phyloP scores from a whole-genome alignment of 2,888 invertebrate species.

The Heliothis peltigera region DNA sequence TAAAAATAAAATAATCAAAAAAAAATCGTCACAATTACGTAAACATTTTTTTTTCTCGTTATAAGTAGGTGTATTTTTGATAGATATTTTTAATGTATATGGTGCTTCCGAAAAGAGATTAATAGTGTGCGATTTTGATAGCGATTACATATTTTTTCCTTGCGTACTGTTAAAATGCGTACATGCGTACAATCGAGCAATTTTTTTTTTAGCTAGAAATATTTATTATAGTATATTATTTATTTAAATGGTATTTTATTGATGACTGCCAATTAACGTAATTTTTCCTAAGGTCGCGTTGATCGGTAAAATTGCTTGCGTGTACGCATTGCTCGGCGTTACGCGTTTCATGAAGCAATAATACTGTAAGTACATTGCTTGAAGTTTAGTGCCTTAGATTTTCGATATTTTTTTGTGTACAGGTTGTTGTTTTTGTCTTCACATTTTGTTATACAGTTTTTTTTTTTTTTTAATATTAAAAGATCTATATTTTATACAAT shows the following conservation, averaged over 20 bases:
- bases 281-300: slow-evolving; percentile 22
- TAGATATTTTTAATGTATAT: slow-evolving; percentile 60
- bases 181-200: slow-evolving; percentile 23
- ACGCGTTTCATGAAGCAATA: slow-evolving; percentile 38
- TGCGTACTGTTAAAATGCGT: slow-evolving; percentile 15
- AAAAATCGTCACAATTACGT: slow-evolving; percentile 60
- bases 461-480: no score
- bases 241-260: slow-evolving; percentile 31
- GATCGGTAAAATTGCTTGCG: slow-evolving; percentile 19
- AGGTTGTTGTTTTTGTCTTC: slow-evolving; percentile 34
- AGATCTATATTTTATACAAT: neutral
- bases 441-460: neutral
- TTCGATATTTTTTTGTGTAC: slow-evolving; percentile 50
- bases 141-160: slow-evolving; percentile 34
- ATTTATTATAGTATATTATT: slow-evolving; percentile 47
- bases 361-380: slow-evolving; percentile 64
- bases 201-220: slow-evolving; percentile 31
- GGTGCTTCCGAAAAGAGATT: slow-evolving; percentile 70
- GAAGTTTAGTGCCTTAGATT: slow-evolving; percentile 53
- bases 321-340: slow-evolving; percentile 9
- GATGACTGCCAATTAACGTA: slow-evolving; percentile 17
- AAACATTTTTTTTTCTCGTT: slow-evolving; percentile 37
- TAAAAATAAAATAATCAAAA: slow-evolving; percentile 37
- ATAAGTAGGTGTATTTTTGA: slow-evolving; percentile 56
- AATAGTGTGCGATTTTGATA: slow-evolving; percentile 51